A percentile compares a stretch with the other conserved stretches of the same genome.
Conservation (phyloP, 2,797 vertebrate genomes). For the Lacerta viridis region DNA sequence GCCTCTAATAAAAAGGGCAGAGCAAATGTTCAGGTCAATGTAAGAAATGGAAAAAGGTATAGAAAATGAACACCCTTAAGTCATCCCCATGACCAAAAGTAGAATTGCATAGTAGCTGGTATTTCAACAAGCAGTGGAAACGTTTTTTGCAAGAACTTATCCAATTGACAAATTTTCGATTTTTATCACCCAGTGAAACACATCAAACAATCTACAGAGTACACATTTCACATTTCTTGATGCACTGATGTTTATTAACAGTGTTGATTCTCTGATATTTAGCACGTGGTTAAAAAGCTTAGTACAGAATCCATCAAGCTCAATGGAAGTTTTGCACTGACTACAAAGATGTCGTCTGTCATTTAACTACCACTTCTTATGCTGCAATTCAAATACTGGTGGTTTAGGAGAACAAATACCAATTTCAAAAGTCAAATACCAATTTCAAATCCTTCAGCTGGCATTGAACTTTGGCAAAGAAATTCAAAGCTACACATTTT, state of each 20-base stretch:
- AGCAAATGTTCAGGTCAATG: constrained; percentile 57
- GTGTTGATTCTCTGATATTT: background rate
- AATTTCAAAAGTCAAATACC: background rate
- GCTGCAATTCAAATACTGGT: background rate
- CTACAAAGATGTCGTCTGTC: background rate
- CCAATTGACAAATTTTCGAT: background rate
- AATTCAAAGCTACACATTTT: background rate
- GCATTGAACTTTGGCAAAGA: background rate
- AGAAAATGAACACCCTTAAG: constrained; percentile 60
- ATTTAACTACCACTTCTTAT: constrained; percentile 14
- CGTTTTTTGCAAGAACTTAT: background rate
- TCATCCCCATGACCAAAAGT: background rate
- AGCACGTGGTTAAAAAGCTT: background rate
- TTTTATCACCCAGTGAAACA: constrained; percentile 1
- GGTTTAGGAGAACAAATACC: background rate
- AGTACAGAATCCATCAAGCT: background rate
- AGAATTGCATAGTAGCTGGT: background rate
- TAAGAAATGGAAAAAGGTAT: constrained; percentile 64
- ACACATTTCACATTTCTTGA: background rate
- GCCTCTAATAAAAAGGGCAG: constrained; percentile 66
- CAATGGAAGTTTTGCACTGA: background rate
- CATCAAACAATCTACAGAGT: background rate
- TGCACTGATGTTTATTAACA: constrained; percentile 8
- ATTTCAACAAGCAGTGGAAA: background rate
- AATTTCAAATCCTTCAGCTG: background rate